Conservation (phyloP, 2,888 invertebrate species). For the Coecobrya sp. region DNA sequence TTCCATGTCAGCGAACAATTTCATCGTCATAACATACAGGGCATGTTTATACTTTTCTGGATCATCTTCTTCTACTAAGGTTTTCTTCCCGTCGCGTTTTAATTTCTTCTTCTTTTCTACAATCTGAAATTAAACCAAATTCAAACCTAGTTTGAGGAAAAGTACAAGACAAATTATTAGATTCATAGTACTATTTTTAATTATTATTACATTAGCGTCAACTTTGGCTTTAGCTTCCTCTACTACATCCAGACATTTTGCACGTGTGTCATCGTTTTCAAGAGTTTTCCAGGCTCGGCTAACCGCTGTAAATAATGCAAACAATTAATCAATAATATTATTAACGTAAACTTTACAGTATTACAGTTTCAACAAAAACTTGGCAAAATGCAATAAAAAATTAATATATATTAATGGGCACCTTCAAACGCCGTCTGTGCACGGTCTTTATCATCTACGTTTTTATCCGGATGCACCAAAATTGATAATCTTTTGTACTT, state of each 20-base stretch:
- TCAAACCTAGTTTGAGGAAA: too few relatives aligned
- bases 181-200: too few relatives aligned
- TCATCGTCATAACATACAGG: conserved; percentile 99
- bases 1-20: conserved; percentile 98
- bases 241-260: conserved; percentile 98
- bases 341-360: too few relatives aligned
- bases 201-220: conserved; percentile 93
- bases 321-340: not conserved
- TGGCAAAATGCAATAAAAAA: too few relatives aligned
- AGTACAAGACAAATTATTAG: conserved; percentile 19
- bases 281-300: conserved; percentile 98
- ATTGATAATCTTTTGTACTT: conserved; percentile 98
- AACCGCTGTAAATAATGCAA: conserved; percentile 90
- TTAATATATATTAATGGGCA: conserved; percentile 80
- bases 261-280: conserved; percentile 97
- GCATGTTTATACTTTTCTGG: conserved; percentile 92
- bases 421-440: conserved; percentile 97
- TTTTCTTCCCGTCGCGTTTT: conserved; percentile 94
- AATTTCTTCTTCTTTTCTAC: conserved; percentile 97
- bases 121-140: conserved; percentile 90
- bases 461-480: conserved; percentile 99
- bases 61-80: conserved; percentile 92
- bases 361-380: not conserved
- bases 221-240: conserved; percentile 98
- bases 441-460: conserved; percentile 97